A percentile compares a stretch with the other conserved stretches of the same genome.
These are phyloP conservation scores for Brachionus paranguensis DNA, from an alignment of 1,140 invertebrate genomes.

Conservation along the genomic window DNA sequence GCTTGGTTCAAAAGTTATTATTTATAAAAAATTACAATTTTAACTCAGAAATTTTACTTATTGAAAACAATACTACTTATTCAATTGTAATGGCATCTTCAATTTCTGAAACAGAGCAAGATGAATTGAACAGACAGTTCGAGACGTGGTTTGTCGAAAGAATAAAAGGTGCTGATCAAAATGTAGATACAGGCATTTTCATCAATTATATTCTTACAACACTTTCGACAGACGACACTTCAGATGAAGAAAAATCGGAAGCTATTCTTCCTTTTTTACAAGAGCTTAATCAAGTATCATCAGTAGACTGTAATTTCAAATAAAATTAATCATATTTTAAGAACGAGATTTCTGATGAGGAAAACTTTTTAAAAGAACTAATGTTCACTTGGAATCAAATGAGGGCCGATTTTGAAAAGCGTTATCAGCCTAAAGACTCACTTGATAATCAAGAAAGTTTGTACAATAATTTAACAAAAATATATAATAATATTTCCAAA, in stretches of 20 bases:
- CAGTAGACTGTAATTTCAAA: not conserved
- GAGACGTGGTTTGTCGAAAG: not conserved
- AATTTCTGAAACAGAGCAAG: not conserved
- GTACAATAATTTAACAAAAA: not conserved
- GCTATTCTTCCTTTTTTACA: constrained; percentile 16
- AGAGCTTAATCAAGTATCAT: not conserved
- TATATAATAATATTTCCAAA: not conserved
- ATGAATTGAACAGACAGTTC: not conserved
- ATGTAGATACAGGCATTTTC: not conserved
- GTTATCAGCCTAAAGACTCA: not conserved
- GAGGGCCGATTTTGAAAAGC: not conserved
- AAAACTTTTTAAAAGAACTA: not conserved
- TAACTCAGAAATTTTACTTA: not conserved
- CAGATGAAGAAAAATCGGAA: constrained; percentile 20
- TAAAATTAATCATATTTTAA: not conserved
- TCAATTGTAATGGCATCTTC: not conserved
- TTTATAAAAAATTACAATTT: not conserved
- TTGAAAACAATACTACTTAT: not conserved
- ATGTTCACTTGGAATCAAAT: not conserved
- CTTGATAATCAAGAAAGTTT: not conserved
- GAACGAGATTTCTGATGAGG: not conserved
- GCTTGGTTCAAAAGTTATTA: not conserved
- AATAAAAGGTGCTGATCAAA: not conserved
- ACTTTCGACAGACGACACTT: not conserved
- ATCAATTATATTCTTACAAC: not conserved